Evolutionary conservation across 2,797 vertebrate genomes (phyloP), one percentile per base, ranked within the genome.

Genomic region (Rachycentron canadum): DNA sequence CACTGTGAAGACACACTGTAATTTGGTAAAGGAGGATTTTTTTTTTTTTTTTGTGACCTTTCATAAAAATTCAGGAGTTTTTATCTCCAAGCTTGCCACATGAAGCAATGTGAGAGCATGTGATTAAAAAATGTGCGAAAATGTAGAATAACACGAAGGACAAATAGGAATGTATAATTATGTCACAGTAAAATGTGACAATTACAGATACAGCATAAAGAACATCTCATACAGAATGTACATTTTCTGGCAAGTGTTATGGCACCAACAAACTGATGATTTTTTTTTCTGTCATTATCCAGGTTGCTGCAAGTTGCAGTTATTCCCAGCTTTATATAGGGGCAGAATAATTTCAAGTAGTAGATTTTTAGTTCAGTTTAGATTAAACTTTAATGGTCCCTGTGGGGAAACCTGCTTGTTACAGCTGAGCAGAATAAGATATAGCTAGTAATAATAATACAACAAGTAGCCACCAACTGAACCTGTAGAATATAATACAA

Each of bases 381-480:
- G 76, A 89, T 91, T 86, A 85, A 91, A 90, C 45, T 86, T 89
- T 89, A 90, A 91, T 92, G 79, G 84, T 79, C 78, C 83, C 84
- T 78, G 66, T 75, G 69, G 78, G 78, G 43, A 59, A 78, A 87
- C 52, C 68, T 26, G 76, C 76, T 73, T 83, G 77, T 86, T 87
- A 81, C 78, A 78, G 72, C 78, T 73, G 83, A 87, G 69, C 60
- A 86, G 84, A 86, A 88, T 79, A 85, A 81, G 78, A 82, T 87
- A 88, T 79, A 73, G 76, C 81, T 84, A 88, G 85, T 88, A 85
- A 89, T 84, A 85, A 86, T 81, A 81, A 91, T 85, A 81, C 79
- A 86, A 87, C 70, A 86, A 84, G 78, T 86, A 26, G 19, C 79
- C 77, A 79, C 25, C 56, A 83, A 73, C 73, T 14, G 57, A 84